Evolutionary conservation across 2,797 vertebrate genomes (phyloP).

Genomic region (Channallabes apus): DNA sequence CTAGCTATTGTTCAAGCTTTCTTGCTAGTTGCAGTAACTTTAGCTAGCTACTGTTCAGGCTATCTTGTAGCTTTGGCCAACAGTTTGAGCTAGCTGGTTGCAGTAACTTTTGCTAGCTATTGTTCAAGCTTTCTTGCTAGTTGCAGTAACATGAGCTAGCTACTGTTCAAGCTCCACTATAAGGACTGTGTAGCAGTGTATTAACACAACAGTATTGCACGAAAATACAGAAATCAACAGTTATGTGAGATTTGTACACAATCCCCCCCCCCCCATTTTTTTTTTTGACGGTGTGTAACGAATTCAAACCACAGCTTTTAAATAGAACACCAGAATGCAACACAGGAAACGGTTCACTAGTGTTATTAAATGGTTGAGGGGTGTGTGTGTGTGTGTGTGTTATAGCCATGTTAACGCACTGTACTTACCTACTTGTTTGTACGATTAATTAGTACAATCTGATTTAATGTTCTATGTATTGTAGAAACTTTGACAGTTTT

Average conservation of each 20-base stretch:
- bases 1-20: too few species aligned
- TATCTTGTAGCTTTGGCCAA: too few species aligned
- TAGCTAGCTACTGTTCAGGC: too few species aligned
- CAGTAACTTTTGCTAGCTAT: too few species aligned
- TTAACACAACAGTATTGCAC: background rate
- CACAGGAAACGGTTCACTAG: background rate
- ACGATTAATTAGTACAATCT: background rate
- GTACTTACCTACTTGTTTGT: background rate
- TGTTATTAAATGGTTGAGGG: background rate
- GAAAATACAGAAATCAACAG: background rate
- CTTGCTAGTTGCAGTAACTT: too few species aligned
- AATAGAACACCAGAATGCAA: background rate
- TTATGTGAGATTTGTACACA: background rate
- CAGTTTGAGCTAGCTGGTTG: too few species aligned
- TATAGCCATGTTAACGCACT: background rate
- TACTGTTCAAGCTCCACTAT: background rate
- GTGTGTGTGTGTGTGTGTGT: background rate
- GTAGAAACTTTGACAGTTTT: background rate
- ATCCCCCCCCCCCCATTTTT: too few species aligned
- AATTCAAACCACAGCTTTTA: background rate
- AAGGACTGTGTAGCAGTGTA: too few species aligned
- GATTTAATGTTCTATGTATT: background rate
- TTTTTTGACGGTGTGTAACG: background rate
- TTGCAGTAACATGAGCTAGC: background rate
- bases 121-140: too few species aligned